Evolutionary conservation across 2,888 invertebrate genomes (phyloP).

Genomic region (Drosophila conformis): DNA sequence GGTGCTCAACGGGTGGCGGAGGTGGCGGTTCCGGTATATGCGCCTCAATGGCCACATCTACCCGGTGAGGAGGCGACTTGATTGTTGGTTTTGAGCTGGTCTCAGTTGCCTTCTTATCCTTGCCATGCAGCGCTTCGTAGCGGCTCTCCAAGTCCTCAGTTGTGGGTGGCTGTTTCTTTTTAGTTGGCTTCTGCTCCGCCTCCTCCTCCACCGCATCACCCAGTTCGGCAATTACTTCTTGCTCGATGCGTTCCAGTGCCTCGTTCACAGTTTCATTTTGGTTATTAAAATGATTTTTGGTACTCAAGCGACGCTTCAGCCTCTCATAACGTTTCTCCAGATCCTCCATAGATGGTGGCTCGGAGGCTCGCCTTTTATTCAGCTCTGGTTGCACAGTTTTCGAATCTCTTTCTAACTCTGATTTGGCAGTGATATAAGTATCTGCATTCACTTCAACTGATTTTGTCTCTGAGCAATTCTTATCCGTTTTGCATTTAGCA

Average conservation of each 20-base stretch:
- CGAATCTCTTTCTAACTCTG: background rate
- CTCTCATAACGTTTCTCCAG: constrained; percentile 77
- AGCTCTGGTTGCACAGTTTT: constrained; percentile 24
- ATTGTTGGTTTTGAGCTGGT: constrained; percentile 5
- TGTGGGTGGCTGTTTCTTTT: constrained; percentile 58
- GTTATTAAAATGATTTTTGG: constrained; percentile 40
- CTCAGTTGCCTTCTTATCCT: constrained; percentile 19
- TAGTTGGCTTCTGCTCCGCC: constrained; percentile 16
- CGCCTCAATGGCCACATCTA: constrained; percentile 66
- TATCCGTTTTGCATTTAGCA: constrained; percentile 17
- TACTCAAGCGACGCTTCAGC: constrained; percentile 71
- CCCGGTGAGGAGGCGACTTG: constrained; percentile 32
- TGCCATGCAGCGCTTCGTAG: constrained; percentile 68
- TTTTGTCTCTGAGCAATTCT: constrained; percentile 6
- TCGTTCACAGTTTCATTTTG: constrained; percentile 64
- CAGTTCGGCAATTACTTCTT: constrained; percentile 59
- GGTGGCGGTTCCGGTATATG: constrained; percentile 71
- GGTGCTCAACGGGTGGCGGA: constrained; percentile 47
- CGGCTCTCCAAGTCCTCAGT: constrained; percentile 72
- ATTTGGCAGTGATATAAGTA: background rate
- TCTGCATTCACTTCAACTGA: background rate
- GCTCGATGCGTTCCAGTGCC: constrained; percentile 64
- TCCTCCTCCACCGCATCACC: constrained; percentile 8
- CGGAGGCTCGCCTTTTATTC: constrained; percentile 65
- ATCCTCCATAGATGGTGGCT: constrained; percentile 80